phyloP scores from a whole-genome alignment of 2,888 invertebrate species.

The Drosophila yooni region DNA sequence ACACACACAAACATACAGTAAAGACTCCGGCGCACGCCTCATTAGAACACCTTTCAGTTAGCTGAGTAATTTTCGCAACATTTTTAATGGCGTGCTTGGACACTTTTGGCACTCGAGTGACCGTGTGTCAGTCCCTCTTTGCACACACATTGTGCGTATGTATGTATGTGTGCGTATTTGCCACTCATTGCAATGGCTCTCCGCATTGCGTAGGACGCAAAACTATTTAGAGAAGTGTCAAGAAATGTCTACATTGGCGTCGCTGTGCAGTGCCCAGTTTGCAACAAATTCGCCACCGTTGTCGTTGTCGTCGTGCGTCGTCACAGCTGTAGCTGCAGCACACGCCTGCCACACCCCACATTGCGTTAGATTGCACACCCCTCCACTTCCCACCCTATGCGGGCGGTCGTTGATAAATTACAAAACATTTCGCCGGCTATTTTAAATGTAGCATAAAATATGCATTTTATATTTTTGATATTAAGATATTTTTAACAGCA shows the following conservation, averaged over 20 bases:
- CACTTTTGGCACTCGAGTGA: conserved; percentile 76
- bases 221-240: conserved; percentile 80
- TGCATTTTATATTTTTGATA: conserved; percentile 70
- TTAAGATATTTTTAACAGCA: conserved; percentile 37
- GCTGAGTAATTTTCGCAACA: conserved; percentile 77
- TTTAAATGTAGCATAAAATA: conserved; percentile 78
- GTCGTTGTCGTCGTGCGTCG: conserved; percentile 25
- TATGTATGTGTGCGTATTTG: neutral
- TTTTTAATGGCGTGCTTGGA: conserved; percentile 79
- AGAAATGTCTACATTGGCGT: conserved; percentile 79
- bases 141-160: neutral
- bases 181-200: conserved; percentile 14
- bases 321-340: conserved; percentile 62
- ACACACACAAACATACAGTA: conserved; percentile 15
- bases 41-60: conserved; percentile 79
- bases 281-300: conserved; percentile 53
- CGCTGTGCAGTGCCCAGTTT: conserved; percentile 38
- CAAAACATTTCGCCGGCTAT: conserved; percentile 76
- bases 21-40: conserved; percentile 72
- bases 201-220: conserved; percentile 69
- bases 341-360: conserved; percentile 67
- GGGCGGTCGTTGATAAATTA: conserved; percentile 79
- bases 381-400: conserved; percentile 41
- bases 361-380: conserved; percentile 17
- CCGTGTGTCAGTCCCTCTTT: conserved; percentile 58